A percentile compares a stretch with the other conserved stretches of the same genome.
These are phyloP conservation scores for Chaetodon auriga DNA, from an alignment of 2,113 vertebrate species.

Conservation along the genomic window DNA sequence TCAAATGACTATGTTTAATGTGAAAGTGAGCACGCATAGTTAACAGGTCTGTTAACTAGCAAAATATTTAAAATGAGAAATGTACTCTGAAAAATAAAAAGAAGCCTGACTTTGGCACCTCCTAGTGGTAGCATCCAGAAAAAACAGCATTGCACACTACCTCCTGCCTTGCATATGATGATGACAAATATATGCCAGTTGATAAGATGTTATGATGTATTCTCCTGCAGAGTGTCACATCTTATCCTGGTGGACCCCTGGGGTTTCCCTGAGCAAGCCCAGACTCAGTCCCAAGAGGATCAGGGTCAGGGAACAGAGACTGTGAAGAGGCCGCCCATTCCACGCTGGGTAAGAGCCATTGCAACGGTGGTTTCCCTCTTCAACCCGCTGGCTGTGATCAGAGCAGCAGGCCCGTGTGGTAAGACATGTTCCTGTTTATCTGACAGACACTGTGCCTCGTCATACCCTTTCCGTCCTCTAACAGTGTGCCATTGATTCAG, in stretches of 20 bases:
- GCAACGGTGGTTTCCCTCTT: conserved; percentile 86
- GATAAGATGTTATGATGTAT: background rate
- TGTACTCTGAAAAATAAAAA: too few relatives aligned
- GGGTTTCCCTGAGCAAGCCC: conserved; percentile 89
- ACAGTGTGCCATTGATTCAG: conserved; percentile 67
- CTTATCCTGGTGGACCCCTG: conserved; percentile 94
- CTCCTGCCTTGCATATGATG: too few relatives aligned
- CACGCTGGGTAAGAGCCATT: conserved; percentile 89
- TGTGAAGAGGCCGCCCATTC: conserved; percentile 71
- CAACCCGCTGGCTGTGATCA: conserved; percentile 92
- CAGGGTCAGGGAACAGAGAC: conserved; percentile 49
- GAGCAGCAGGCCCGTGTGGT: conserved; percentile 94
- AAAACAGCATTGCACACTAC: background rate
- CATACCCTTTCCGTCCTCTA: background rate
- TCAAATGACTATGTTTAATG: too few relatives aligned
- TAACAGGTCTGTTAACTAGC: background rate
- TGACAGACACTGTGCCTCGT: background rate
- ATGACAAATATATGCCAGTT: background rate
- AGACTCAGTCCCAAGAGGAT: conserved; percentile 72
- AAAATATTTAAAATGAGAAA: background rate
- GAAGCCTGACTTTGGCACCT: background rate
- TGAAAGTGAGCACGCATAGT: too few relatives aligned
- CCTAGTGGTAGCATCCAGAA: background rate
- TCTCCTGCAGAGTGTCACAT: conserved; percentile 87
- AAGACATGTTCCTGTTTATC: background rate